phyloP scores from a whole-genome alignment of 2,797 vertebrate genomes.

The Pseudochromis fuscus region DNA sequence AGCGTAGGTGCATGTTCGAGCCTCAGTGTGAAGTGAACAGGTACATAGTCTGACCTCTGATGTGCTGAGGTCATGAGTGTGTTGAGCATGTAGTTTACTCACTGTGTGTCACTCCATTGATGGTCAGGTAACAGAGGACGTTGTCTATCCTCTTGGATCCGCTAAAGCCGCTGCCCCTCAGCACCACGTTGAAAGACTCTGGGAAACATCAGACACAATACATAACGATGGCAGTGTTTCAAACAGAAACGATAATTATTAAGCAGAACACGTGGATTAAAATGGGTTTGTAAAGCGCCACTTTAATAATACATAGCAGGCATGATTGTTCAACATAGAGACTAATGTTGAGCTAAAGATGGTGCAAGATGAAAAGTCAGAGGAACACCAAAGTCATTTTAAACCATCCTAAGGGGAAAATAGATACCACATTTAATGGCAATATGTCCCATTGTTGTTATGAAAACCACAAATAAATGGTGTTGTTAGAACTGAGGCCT shows the following conservation, averaged over 20 bases:
- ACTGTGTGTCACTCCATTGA: slow-evolving; percentile 87
- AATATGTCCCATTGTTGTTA: no score
- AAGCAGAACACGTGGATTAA: neutral
- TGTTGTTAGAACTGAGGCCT: neutral
- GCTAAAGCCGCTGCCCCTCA: slow-evolving; percentile 90
- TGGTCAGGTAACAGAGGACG: slow-evolving; percentile 86
- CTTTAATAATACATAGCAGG: neutral
- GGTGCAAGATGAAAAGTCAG: neutral
- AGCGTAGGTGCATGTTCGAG: neutral
- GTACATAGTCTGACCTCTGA: neutral
- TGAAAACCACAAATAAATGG: neutral
- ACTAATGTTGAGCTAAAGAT: neutral
- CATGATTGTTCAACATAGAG: neutral
- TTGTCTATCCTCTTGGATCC: slow-evolving; percentile 81
- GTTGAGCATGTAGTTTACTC: slow-evolving; percentile 69
- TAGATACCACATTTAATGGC: neutral
- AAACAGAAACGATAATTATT: neutral
- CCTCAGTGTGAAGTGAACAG: neutral
- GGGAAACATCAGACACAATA: slow-evolving; percentile 46
- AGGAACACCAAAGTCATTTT: neutral
- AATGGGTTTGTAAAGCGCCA: no score
- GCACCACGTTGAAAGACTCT: slow-evolving; percentile 94
- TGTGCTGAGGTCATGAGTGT: neutral
- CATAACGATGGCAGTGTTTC: neutral
- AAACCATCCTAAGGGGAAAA: neutral